Evolutionary conservation across 2,888 invertebrate genomes (phyloP).

Genomic region (Lathronympha strigana): DNA sequence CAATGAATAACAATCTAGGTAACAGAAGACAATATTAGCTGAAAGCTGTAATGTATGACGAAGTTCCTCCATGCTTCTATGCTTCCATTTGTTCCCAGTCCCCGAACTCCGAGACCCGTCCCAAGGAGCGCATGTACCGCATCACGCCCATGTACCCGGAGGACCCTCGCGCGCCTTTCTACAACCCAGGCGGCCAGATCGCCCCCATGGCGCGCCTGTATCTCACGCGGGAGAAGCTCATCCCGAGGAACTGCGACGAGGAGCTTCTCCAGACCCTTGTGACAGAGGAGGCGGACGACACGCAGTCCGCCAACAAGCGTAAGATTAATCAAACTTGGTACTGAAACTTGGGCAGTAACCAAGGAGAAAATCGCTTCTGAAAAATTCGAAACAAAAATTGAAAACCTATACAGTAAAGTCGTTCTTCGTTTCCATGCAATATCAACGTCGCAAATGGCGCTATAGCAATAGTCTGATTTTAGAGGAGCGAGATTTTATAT

Average conservation of each 20-base stretch:
- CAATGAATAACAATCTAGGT: no score
- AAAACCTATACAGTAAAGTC: no score
- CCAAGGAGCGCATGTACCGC: constrained; percentile 92
- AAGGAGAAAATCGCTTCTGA: no score
- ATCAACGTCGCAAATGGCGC: no score
- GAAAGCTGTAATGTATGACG: no score
- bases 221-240: constrained; percentile 89
- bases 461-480: no score
- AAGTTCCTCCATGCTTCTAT: no score
- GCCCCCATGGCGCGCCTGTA: constrained; percentile 93
- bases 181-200: constrained; percentile 88
- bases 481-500: no score
- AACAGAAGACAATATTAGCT: no score
- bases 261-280: constrained; percentile 83
- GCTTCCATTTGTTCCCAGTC: constrained; percentile 81
- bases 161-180: constrained; percentile 96
- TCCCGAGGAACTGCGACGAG: constrained; percentile 90
- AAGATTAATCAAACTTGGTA: constrained; percentile 52
- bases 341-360: no score
- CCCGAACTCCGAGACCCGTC: constrained; percentile 89
- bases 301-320: constrained; percentile 88
- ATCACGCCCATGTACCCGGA: constrained; percentile 96
- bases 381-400: no score
- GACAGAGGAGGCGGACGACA: constrained; percentile 87
- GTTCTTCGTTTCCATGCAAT: no score